These are phyloP conservation scores for Colius striatus DNA, from an alignment of 2,113 vertebrate species.

Conservation along the genomic window DNA sequence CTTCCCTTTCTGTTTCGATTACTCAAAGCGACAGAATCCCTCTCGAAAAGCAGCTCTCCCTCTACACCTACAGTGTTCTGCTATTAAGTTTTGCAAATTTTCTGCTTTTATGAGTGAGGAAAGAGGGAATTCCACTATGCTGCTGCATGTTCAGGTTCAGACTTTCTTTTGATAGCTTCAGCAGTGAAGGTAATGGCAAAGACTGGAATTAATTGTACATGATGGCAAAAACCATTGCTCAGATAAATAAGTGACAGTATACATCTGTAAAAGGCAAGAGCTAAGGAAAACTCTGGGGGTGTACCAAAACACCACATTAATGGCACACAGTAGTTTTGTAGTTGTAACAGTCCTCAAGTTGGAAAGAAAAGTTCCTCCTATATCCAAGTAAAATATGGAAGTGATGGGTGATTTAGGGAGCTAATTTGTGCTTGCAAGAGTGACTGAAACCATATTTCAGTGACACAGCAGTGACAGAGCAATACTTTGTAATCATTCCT, in stretches of 20 bases:
- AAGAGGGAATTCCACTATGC: not conserved
- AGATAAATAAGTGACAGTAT: not conserved
- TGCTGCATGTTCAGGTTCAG: not conserved
- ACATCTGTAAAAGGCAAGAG: not conserved
- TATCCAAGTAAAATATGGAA: not conserved
- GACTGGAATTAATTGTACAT: not conserved
- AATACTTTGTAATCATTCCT: not conserved
- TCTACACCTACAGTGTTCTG: not conserved
- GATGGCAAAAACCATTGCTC: not conserved
- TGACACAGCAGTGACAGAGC: not conserved
- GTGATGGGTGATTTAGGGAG: not conserved
- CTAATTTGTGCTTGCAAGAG: not conserved
- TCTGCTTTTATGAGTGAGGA: not conserved
- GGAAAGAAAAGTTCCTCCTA: not conserved
- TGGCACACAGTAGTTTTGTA: not conserved
- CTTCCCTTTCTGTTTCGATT: not conserved
- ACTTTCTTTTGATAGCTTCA: not conserved
- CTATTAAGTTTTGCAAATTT: not conserved
- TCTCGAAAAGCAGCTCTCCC: not conserved
- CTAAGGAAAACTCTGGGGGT: not conserved
- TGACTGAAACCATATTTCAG: not conserved
- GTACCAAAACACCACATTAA: not conserved
- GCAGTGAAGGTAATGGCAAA: not conserved
- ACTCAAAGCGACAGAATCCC: not conserved
- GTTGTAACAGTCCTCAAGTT: not conserved